Evolutionary conservation across 2,113 vertebrate species (phyloP).

Genomic region (Tachuris rubrigastra): DNA sequence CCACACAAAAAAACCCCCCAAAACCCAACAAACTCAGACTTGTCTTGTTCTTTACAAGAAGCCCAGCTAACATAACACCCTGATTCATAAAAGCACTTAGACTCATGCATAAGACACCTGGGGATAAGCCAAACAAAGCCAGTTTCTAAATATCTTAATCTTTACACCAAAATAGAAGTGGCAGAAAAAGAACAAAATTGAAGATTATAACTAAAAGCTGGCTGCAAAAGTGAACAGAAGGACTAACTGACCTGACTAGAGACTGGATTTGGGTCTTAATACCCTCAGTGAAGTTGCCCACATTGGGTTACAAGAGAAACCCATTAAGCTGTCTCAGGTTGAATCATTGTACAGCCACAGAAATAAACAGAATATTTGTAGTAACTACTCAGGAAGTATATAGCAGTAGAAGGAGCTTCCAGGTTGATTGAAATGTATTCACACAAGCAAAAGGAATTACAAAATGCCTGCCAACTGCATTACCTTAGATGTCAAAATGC

Average conservation of each 20-base stretch:
- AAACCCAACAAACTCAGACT: not conserved
- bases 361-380: not conserved
- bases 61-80: not conserved
- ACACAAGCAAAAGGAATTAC: not conserved
- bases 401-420: not conserved
- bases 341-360: not conserved
- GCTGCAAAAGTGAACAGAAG: conserved; percentile 17
- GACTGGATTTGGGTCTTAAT: conserved; percentile 24
- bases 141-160: not conserved
- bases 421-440: not conserved
- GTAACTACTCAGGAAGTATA: not conserved
- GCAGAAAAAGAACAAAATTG: not conserved
- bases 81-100: not conserved
- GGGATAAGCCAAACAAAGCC: not conserved
- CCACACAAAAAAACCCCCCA: too few species aligned
- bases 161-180: not conserved
- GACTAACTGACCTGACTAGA: conserved; percentile 25
- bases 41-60: not conserved
- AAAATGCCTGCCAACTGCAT: not conserved
- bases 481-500: not conserved
- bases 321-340: not conserved
- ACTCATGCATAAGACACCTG: not conserved
- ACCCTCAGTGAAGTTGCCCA: not conserved
- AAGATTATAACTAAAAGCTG: not conserved
- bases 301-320: not conserved